Percentiles rank a stretch among this genome's conserved stretches.
Conservation (phyloP, 2,113 vertebrate genomes). For the Lathamus discolor region DNA sequence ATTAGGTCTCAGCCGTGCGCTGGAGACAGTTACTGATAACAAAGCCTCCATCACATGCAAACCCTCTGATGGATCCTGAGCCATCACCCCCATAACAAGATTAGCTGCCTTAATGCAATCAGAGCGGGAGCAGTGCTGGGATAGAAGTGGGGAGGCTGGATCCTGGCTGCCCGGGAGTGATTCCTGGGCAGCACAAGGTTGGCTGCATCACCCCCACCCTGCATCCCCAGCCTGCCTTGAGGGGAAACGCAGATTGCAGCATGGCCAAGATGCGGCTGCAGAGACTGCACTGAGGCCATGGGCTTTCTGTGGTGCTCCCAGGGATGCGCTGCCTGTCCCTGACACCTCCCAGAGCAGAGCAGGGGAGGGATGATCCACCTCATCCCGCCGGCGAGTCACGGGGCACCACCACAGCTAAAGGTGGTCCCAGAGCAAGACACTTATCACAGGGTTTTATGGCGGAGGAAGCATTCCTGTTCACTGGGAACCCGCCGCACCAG, state of each 20-base stretch:
- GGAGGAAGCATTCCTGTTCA: rapidly evolving
- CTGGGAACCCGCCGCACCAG: rapidly evolving
- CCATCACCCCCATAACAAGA: rapidly evolving
- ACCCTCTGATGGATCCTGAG: not conserved
- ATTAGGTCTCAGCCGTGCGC: not conserved
- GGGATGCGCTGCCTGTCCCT: rapidly evolving
- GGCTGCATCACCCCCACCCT: rapidly evolving
- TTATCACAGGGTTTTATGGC: not conserved
- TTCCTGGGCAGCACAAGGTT: not conserved
- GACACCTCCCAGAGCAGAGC: not conserved
- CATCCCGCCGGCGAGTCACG: rapidly evolving
- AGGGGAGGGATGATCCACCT: not conserved
- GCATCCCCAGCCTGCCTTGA: rapidly evolving
- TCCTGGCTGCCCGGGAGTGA: not conserved
- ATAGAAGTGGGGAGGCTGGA: not conserved
- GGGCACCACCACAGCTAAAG: rapidly evolving
- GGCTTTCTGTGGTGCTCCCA: rapidly evolving
- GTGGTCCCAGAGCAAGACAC: rapidly evolving
- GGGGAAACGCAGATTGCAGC: rapidly evolving
- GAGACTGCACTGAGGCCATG: rapidly evolving
- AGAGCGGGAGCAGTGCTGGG: not conserved
- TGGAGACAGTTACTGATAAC: not conserved
- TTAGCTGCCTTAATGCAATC: not conserved
- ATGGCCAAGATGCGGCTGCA: rapidly evolving
- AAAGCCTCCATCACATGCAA: rapidly evolving